Base-by-base conservation (phyloP, 2,113 vertebrate genomes). In the Symphodus melops region DNA sequence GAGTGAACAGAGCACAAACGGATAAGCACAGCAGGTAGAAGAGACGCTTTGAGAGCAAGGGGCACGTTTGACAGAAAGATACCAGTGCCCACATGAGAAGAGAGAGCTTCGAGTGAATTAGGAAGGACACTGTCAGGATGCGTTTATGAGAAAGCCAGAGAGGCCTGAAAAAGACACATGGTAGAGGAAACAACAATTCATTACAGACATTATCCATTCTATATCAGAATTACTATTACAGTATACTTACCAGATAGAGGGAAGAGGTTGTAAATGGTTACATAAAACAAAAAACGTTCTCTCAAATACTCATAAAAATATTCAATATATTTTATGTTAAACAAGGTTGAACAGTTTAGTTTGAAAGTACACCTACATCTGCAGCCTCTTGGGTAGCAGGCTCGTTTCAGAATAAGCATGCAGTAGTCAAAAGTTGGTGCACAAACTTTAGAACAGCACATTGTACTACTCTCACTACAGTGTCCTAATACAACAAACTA, bases 1-100 rank as follows among this genome's bases (percentile, higher is more conserved):
- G 84, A 85, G 78, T 75, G 71, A 80, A 69, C 62, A 61, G 76
- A 83, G 63, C 51, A 62, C 77, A 82, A 81, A 87, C 71, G 77
- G 86, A 86, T 69, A 73, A 87, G 86, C 80, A 75, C 85, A 83
- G 85, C 77, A 86, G 86, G 87, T 75, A 72, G 71, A 56, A 67
- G 68, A 66, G 78, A 52, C 25, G 17, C 56, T 54, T 58, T 23
- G 46, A 66, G 77, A 77, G 67, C 48, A 63, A 75, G 62, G 81
- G 66, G 46, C 70, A 67, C 13, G 48, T 78, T 67, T 56, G 63
- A 82, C 59, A 81, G 72, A 54, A 61, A 82, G 68, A 81, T 28
- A 49, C 39, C 28, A 41, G 44, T 49, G 58, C 59, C 66, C 65
- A 69, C 41, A 44, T 81, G 77, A 41, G 11, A 41, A 74, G 65